Evolutionary conservation across 2,888 invertebrate species (phyloP).

Genomic region (Plutella xylostella): DNA sequence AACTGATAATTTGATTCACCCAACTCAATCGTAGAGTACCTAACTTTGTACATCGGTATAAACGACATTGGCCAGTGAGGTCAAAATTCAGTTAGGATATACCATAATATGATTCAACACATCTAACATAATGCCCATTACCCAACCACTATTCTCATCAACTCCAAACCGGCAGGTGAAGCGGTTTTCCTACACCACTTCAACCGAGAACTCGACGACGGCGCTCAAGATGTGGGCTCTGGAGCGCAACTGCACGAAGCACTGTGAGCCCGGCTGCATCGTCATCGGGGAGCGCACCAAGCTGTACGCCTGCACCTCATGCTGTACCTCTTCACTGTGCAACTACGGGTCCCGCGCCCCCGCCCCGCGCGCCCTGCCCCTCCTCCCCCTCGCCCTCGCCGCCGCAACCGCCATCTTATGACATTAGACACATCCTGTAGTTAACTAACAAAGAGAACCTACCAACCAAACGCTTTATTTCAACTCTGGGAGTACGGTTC

Average conservation of each 20-base stretch:
- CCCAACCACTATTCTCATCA: no score
- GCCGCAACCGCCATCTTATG: background rate
- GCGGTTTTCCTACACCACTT: conserved; percentile 85
- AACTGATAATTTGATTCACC: no score
- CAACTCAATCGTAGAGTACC: no score
- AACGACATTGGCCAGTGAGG: no score
- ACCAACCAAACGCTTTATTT: no score
- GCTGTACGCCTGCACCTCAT: conserved; percentile 87
- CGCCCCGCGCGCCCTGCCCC: background rate
- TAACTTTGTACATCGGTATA: no score
- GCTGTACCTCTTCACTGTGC: conserved; percentile 83
- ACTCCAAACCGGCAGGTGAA: conserved; percentile 82
- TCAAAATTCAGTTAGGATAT: no score
- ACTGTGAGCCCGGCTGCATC: conserved; percentile 89
- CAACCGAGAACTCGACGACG: conserved; percentile 83
- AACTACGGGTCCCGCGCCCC: conserved; percentile 74
- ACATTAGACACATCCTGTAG: background rate
- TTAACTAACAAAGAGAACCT: no score
- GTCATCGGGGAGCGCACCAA: conserved; percentile 91
- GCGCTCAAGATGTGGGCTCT: conserved; percentile 82
- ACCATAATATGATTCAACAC: no score
- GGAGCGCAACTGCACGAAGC: conserved; percentile 84
- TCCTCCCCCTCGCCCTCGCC: background rate
- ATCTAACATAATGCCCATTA: no score
- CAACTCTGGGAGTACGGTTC: no score